These are phyloP conservation scores for Enteromius paludinosus DNA, from an alignment of 2,797 vertebrate genomes.

Conservation along the genomic window DNA sequence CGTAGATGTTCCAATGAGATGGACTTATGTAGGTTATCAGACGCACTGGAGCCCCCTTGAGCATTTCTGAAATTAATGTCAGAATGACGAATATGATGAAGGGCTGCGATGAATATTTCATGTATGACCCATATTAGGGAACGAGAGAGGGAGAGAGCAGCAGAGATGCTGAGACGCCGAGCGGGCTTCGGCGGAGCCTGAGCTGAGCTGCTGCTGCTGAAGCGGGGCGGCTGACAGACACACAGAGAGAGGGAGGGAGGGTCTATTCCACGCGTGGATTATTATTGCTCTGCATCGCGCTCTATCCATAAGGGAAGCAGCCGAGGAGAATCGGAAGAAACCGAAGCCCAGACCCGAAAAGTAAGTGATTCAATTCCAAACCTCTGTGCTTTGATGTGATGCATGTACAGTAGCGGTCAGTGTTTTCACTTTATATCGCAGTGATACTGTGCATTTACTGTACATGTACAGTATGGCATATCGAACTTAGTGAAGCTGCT, in stretches of 20 bases:
- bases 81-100: slow-evolving; percentile 60
- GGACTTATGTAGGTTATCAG: slow-evolving; percentile 62
- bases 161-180: slow-evolving; percentile 44
- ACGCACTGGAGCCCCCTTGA: slow-evolving; percentile 46
- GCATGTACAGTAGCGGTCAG: not conserved
- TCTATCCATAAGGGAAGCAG: slow-evolving; percentile 44
- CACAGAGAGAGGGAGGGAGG: slow-evolving; percentile 44
- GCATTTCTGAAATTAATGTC: slow-evolving; percentile 64
- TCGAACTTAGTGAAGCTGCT: not conserved
- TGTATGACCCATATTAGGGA: slow-evolving; percentile 77
- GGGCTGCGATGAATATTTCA: slow-evolving; percentile 71
- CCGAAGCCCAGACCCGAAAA: slow-evolving; percentile 36
- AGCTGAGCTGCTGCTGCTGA: slow-evolving; percentile 12
- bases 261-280: slow-evolving; percentile 50
- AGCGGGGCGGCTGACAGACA: slow-evolving; percentile 9
- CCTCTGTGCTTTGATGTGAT: slow-evolving; percentile 16
- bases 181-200: slow-evolving; percentile 9
- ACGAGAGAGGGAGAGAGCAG: slow-evolving; percentile 46
- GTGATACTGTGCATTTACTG: not conserved
- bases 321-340: slow-evolving; percentile 51
- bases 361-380: slow-evolving; percentile 55
- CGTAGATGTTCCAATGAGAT: slow-evolving; percentile 4
- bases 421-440: not conserved
- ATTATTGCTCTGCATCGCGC: slow-evolving; percentile 45
- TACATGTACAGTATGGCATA: not conserved